phyloP scores from a whole-genome alignment of 2,888 invertebrate genomes.

The Lasioglossum figueresi region DNA sequence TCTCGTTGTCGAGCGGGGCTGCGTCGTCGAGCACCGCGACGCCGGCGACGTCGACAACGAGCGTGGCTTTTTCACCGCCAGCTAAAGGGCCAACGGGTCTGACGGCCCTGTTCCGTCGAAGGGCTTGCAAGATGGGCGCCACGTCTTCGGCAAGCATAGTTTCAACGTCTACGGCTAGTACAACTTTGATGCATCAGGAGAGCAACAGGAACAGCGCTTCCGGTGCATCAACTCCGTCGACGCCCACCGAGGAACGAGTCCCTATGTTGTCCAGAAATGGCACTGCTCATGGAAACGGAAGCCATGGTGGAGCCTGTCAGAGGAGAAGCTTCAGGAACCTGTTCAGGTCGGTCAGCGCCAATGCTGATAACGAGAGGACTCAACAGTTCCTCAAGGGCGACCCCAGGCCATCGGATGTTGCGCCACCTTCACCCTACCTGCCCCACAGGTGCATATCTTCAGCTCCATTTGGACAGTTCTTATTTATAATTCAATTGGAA shows the following conservation, averaged over 20 bases:
- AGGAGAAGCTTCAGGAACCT: slow-evolving; percentile 86
- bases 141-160: slow-evolving; percentile 73
- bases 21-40: slow-evolving; percentile 61
- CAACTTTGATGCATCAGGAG: slow-evolving; percentile 69
- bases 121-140: slow-evolving; percentile 73
- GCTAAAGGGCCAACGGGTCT: slow-evolving; percentile 69
- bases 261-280: slow-evolving; percentile 70
- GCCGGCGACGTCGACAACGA: slow-evolving; percentile 49
- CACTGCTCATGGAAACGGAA: slow-evolving; percentile 29
- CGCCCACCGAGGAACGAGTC: slow-evolving; percentile 72
- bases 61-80: slow-evolving; percentile 51
- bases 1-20: slow-evolving; percentile 86
- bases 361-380: slow-evolving; percentile 87
- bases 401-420: slow-evolving; percentile 89
- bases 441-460: slow-evolving; percentile 73
- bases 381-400: slow-evolving; percentile 89
- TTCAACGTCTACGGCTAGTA: slow-evolving; percentile 72
- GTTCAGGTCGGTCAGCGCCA: slow-evolving; percentile 88
- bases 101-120: slow-evolving; percentile 75
- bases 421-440: slow-evolving; percentile 84
- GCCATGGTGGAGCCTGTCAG: slow-evolving; percentile 55
- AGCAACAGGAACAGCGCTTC: slow-evolving; percentile 66
- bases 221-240: slow-evolving; percentile 69
- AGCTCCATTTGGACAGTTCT: background rate
- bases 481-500: background rate